Conservation (phyloP, 1,140 invertebrate genomes). For the Bombus consobrinus region DNA sequence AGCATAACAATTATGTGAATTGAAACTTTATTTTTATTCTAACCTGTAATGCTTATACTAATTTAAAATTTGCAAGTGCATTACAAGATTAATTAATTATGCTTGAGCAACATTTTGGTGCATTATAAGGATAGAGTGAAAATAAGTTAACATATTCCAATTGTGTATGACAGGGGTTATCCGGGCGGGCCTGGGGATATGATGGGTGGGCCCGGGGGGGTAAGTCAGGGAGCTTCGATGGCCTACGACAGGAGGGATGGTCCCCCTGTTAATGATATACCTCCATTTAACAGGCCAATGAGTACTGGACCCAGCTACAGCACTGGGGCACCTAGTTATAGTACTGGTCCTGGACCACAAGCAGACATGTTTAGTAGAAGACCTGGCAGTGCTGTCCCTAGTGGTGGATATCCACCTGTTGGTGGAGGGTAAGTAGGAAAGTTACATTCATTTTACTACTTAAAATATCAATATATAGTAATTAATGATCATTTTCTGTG, state of each 20-base stretch:
- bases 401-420: conserved; percentile 79
- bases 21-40: conserved; percentile 60
- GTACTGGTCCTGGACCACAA: conserved; percentile 80
- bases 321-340: conserved; percentile 80
- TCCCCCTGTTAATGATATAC: conserved; percentile 63
- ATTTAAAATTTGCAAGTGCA: conserved; percentile 9
- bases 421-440: conserved; percentile 76
- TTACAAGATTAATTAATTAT: conserved; percentile 1
- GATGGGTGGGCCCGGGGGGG: conserved; percentile 58
- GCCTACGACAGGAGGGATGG: conserved; percentile 59
- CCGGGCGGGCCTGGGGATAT: conserved; percentile 61
- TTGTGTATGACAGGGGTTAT: conserved; percentile 65
- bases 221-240: conserved; percentile 61
- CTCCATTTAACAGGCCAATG: conserved; percentile 76
- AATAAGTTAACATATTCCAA: conserved; percentile 63
- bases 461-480: background rate
- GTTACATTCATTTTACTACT: background rate
- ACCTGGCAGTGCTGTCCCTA: conserved; percentile 79
- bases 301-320: conserved; percentile 80
- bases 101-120: conserved; percentile 27
- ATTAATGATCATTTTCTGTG: too few species aligned
- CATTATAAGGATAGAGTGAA: conserved; percentile 56
- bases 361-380: conserved; percentile 82
- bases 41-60: conserved; percentile 51
- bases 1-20: conserved; percentile 23